Conservation (phyloP, 2,113 vertebrate genomes). For the Mustela nigripes region DNA sequence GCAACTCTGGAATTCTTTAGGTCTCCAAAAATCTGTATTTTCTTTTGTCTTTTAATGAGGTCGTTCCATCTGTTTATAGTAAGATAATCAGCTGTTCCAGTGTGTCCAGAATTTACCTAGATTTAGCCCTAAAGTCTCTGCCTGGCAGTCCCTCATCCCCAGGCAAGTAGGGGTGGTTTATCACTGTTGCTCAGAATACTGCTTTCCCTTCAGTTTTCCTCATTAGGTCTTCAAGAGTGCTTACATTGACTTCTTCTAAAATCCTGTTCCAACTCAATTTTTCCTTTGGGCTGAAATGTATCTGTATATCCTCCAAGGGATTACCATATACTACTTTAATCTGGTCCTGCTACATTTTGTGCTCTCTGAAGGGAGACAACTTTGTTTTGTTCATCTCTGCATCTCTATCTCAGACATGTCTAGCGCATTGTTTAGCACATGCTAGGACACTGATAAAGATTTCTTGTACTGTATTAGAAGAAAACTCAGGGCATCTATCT, state of each 20-base stretch:
- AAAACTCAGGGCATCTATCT: not conserved
- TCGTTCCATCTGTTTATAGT: not conserved
- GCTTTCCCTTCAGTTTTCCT: not conserved
- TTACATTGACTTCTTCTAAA: conserved; percentile 37
- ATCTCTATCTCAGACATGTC: not conserved
- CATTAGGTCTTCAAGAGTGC: not conserved
- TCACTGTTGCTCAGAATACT: not conserved
- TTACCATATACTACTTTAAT: not conserved
- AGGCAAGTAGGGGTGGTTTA: not conserved
- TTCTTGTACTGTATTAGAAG: not conserved
- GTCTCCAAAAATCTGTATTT: not conserved
- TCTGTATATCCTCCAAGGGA: not conserved
- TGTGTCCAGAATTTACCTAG: not conserved
- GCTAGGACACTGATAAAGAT: not conserved
- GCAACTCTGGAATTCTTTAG: not conserved
- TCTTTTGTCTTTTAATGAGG: not conserved
- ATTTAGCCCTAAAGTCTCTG: not conserved
- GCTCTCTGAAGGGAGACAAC: not conserved
- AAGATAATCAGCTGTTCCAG: not conserved
- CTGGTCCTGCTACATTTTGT: not conserved
- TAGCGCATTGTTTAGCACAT: not conserved
- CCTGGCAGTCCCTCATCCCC: not conserved
- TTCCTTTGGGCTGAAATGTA: not conserved
- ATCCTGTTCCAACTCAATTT: not conserved
- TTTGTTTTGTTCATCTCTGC: not conserved